A percentile compares a stretch with the other conserved stretches of the same genome.
phyloP scores from a whole-genome alignment of 2,797 vertebrate genomes.

The Micrastur ruficollis region DNA sequence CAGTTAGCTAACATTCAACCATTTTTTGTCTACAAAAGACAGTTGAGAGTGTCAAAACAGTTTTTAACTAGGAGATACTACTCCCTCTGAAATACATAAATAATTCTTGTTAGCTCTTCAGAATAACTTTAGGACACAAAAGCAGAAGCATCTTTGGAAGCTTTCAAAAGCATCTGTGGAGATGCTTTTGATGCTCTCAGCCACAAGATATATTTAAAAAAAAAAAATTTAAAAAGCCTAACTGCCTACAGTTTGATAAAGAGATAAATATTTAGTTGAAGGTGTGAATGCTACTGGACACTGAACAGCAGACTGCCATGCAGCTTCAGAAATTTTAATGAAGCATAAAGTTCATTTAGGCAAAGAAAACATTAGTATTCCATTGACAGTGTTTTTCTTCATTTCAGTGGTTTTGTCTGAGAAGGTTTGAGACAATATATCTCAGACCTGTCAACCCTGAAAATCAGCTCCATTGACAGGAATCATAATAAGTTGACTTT shows the following conservation, averaged over 20 bases:
- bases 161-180: background rate
- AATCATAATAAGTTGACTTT: background rate
- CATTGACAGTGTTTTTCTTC: background rate
- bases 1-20: background rate
- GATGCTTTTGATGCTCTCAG: background rate
- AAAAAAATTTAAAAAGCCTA: background rate
- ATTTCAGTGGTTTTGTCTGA: background rate
- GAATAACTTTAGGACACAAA: background rate
- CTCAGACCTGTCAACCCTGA: background rate
- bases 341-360: background rate
- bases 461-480: background rate
- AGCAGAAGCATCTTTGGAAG: background rate
- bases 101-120: background rate
- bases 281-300: background rate
- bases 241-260: background rate
- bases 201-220: background rate
- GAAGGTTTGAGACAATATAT: background rate
- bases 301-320: background rate
- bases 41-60: background rate
- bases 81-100: background rate
- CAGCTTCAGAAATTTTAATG: background rate
- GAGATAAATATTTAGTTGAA: background rate
- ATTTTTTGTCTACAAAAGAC: background rate
- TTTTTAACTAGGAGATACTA: background rate
- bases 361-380: conserved; percentile 6